Conservation (phyloP, 2,113 vertebrate species). For the Nothoprocta perdicaria region DNA sequence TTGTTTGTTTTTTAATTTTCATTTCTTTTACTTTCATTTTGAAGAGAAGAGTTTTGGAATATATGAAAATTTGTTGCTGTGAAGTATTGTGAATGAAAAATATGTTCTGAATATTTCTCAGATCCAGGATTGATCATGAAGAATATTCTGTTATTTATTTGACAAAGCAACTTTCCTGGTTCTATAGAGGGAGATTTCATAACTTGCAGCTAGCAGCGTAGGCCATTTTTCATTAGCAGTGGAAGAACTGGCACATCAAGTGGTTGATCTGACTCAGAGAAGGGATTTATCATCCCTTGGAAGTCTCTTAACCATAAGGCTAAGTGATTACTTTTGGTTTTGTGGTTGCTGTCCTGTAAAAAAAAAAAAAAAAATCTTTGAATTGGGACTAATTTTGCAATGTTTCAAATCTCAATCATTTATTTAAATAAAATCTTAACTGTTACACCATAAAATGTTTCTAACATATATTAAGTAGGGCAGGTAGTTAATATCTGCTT, state of each 20-base stretch:
- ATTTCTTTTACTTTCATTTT: not conserved
- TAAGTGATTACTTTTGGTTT: not conserved
- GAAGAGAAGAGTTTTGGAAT: not conserved
- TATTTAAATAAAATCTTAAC: not conserved
- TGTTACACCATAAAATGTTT: not conserved
- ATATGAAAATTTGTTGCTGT: not conserved
- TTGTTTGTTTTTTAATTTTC: too few relatives aligned
- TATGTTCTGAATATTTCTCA: not conserved
- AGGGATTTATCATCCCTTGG: not conserved
- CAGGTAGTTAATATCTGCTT: not conserved
- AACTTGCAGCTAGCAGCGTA: not conserved
- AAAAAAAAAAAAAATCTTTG: not conserved
- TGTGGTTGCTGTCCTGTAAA: rapidly evolving
- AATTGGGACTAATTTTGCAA: not conserved
- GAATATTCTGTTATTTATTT: not conserved
- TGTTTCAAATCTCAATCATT: not conserved
- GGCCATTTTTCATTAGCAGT: not conserved
- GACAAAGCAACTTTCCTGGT: rapidly evolving
- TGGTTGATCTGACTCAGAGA: not conserved
- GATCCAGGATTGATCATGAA: not conserved
- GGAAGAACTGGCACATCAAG: not conserved
- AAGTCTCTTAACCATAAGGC: not conserved
- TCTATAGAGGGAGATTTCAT: not conserved
- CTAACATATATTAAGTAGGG: not conserved
- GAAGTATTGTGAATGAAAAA: not conserved